These are phyloP conservation scores for Coelogynopora nodosa DNA, from an alignment of 2,888 invertebrate genomes.

Conservation along the genomic window DNA sequence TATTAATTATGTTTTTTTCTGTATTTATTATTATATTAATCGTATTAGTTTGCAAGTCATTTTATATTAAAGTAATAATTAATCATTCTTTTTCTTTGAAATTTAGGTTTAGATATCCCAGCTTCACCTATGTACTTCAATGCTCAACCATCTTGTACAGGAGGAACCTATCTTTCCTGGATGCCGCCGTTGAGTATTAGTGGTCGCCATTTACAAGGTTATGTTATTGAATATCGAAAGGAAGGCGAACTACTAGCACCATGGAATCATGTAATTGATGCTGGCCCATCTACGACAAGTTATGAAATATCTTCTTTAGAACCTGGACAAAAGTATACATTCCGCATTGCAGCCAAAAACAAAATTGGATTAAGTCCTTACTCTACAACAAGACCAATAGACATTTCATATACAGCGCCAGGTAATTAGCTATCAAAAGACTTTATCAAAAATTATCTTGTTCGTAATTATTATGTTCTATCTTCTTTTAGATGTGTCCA, in stretches of 20 bases:
- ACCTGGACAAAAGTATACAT: not conserved
- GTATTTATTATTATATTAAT: no score
- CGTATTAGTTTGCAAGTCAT: no score
- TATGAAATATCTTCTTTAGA: not conserved
- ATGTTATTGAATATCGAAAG: not conserved
- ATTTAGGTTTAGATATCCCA: not conserved
- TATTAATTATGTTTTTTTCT: not conserved
- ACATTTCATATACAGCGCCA: not conserved
- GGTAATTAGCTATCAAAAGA: not conserved
- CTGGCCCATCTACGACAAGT: not conserved
- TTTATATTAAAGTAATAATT: no score
- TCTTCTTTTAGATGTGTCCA: no score
- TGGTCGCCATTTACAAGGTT: not conserved
- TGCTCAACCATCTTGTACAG: not conserved
- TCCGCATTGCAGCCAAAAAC: conserved; percentile 50
- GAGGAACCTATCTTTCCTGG: not conserved
- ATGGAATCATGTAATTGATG: not conserved
- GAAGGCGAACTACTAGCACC: not conserved
- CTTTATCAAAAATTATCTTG: not conserved
- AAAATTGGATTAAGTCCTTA: conserved; percentile 48
- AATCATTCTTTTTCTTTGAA: no score
- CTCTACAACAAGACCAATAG: not conserved
- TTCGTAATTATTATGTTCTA: not conserved
- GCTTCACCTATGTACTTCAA: not conserved
- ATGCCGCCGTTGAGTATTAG: not conserved